Evolutionary conservation across 2,113 vertebrate species (phyloP).

Genomic region (Centrocercus urophasianus): DNA sequence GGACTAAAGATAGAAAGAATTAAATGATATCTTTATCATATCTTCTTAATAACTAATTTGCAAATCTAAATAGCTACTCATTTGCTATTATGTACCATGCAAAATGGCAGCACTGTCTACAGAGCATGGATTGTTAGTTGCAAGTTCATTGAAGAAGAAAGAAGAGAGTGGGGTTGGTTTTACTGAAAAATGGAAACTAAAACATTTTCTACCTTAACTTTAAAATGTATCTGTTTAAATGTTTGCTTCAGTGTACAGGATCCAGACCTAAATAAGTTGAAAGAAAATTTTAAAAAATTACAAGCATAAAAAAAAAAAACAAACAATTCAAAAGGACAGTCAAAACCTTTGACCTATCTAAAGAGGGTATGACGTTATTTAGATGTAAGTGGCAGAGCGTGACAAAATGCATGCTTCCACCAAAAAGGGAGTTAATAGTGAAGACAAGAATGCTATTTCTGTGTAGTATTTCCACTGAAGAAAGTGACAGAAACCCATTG

Average conservation of each 20-base stretch:
- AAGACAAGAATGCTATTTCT: background rate
- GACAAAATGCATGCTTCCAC: background rate
- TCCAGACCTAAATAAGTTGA: background rate
- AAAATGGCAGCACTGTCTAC: slow-evolving; percentile 21
- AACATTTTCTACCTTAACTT: background rate
- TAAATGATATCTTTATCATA: slow-evolving; percentile 60
- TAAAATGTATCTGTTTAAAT: background rate
- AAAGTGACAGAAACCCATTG: background rate
- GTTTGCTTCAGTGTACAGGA: background rate
- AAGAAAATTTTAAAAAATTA: background rate
- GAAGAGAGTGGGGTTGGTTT: background rate
- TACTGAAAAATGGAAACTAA: background rate
- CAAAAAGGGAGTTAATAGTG: background rate
- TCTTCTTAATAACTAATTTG: slow-evolving; percentile 55
- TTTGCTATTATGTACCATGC: slow-evolving; percentile 32
- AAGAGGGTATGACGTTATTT: background rate
- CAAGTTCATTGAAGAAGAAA: background rate
- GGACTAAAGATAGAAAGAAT: slow-evolving; percentile 41
- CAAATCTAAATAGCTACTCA: slow-evolving; percentile 60
- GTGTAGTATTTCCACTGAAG: background rate
- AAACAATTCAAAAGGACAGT: background rate
- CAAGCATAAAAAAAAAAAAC: background rate
- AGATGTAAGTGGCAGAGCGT: background rate
- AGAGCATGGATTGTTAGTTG: background rate
- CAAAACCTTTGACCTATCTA: background rate